Percentiles rank a stretch among this genome's conserved stretches.
phyloP scores from a whole-genome alignment of 30 jellyfish, hydroid and myxozoan species.

The Clytia hemisphaerica region DNA sequence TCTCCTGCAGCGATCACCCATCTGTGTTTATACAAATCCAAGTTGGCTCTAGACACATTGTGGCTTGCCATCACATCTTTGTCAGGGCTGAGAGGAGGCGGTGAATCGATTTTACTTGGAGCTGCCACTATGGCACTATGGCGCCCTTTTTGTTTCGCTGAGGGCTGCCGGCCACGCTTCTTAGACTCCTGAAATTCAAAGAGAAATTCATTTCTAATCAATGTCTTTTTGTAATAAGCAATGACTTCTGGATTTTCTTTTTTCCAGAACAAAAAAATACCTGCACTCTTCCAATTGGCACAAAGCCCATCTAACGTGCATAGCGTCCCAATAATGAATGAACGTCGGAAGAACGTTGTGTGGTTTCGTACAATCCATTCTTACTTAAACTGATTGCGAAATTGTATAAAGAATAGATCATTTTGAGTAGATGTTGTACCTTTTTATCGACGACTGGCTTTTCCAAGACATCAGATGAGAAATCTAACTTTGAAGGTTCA shows the following conservation, averaged over 20 bases:
- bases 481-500: conserved; percentile 31
- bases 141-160: conserved; percentile 66
- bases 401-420: no score
- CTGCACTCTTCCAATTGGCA: no score
- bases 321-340: no score
- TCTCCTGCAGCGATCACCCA: conserved; percentile 77
- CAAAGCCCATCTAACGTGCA: no score
- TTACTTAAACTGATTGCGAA: no score
- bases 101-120: conserved; percentile 39
- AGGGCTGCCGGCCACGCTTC: conserved; percentile 50
- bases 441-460: conserved; percentile 66
- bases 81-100: conserved; percentile 66
- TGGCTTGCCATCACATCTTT: neutral
- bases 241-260: no score
- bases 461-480: conserved; percentile 43
- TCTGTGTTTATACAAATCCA: conserved; percentile 61
- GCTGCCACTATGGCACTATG: conserved; percentile 56
- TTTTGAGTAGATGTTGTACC: conserved; percentile 35
- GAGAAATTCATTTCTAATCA: no score
- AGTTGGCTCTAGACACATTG: conserved; percentile 3
- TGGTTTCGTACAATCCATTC: no score
- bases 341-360: no score
- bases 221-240: no score
- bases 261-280: no score
- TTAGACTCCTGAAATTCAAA: conserved; percentile 21